Base-by-base conservation (phyloP, 1,140 invertebrate species). In the Tenebrio molitor region DNA sequence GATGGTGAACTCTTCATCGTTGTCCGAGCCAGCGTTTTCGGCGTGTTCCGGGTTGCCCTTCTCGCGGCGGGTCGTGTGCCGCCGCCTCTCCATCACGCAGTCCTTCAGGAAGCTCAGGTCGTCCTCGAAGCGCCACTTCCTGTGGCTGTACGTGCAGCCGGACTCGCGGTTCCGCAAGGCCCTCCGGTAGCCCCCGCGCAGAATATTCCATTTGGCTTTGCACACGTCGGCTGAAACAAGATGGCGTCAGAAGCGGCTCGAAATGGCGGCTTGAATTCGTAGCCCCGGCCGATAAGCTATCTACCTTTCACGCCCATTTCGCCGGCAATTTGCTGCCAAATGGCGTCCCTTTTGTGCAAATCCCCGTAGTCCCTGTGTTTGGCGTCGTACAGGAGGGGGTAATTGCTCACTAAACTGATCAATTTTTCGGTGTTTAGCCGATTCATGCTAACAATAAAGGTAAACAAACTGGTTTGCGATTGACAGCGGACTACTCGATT, bases 171-270 rank as follows among this genome's bases (percentile, higher is more conserved):
- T 46, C 5, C 42, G 2, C 16, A 46, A 17, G 4, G 12, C 16
- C 16, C 42, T 15, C 3, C 42, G 2, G 42, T 46, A 46, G 15
- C 42, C 16, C 1, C 14, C 42, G 2, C 42, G 42, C 3, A 46
- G 42, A 7, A 46, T 46, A 12, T 46, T 46, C 42, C 42, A 46
- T 17, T 46, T 46, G 1, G 42, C 12, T 17, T 46, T 46, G 10
- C 42, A 46, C 2, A 46, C 5, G 14, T 46, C 14, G 4, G 12
- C 42, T 46, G 16, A 5, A 17, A 46, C 15, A 15, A 46, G 12
- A 7, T 46, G n/a, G 2, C 12, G 2, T 16, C 3, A 46, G 16
- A 15, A n/a, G n/a, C n/a, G n/a, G n/a, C 12, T 41, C 2, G 12
- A n/a, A 2, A 41, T 41, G 12, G 2, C n/a, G n/a, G n/a, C n/a